phyloP scores from a whole-genome alignment of 2,797 vertebrate genomes.

The Tokudaia tokunoshimensis region DNA sequence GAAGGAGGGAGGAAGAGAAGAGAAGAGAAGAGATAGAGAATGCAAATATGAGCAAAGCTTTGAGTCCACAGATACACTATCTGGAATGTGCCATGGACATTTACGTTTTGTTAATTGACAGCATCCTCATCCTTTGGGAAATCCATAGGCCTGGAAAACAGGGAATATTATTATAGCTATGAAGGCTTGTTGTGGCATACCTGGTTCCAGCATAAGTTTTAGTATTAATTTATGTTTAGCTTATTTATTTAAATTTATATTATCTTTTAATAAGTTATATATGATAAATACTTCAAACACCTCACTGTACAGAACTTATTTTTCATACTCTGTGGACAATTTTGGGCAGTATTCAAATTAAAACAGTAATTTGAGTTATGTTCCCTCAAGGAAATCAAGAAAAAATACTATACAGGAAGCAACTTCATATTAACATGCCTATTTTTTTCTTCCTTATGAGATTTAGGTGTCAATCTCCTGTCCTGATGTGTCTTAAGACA shows the following conservation, averaged over 20 bases:
- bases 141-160: not conserved
- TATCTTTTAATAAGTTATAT: not conserved
- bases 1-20: not conserved
- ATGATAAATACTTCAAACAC: not conserved
- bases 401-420: not conserved
- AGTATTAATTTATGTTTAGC: not conserved
- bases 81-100: not conserved
- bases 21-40: not conserved
- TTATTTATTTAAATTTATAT: not conserved
- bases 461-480: not conserved
- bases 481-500: not conserved
- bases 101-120: not conserved
- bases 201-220: not conserved
- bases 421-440: not conserved
- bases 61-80: too few species aligned
- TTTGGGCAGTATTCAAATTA: not conserved
- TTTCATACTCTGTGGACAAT: not conserved
- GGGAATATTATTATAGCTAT: not conserved
- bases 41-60: not conserved
- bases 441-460: not conserved
- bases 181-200: not conserved
- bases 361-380: constrained; percentile 25
- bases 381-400: not conserved
- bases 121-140: not conserved
- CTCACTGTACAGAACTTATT: not conserved